Percentiles rank a stretch among this genome's conserved stretches.
phyloP scores from a whole-genome alignment of 2,888 invertebrate species.

The Syritta pipiens region DNA sequence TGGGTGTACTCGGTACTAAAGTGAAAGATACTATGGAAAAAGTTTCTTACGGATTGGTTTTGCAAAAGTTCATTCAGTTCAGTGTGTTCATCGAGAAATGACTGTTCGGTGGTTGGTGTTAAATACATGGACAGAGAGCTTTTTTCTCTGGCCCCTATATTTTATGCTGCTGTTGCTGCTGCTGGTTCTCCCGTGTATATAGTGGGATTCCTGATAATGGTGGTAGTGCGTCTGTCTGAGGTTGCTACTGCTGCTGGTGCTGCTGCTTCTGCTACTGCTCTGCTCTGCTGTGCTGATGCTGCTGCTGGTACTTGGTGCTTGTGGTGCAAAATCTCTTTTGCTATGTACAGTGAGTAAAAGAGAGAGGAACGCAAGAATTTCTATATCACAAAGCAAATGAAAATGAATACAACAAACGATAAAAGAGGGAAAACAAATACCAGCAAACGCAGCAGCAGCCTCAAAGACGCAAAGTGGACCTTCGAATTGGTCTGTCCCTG shows the following conservation, averaged over 20 bases:
- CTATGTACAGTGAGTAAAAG: neutral
- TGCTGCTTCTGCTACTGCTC: slow-evolving; percentile 6
- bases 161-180: slow-evolving; percentile 27
- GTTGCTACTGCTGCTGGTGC: neutral
- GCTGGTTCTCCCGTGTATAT: slow-evolving; percentile 51
- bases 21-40: slow-evolving; percentile 61
- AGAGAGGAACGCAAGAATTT: slow-evolving; percentile 8
- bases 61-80: slow-evolving; percentile 44
- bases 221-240: slow-evolving; percentile 44
- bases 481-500: slow-evolving; percentile 1
- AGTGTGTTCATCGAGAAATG: slow-evolving; percentile 29
- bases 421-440: slow-evolving; percentile 18
- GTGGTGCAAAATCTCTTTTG: slow-evolving; percentile 32
- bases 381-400: slow-evolving; percentile 4
- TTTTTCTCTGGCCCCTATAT: slow-evolving; percentile 38
- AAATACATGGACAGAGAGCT: slow-evolving; percentile 44
- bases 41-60: slow-evolving; percentile 43
- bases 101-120: slow-evolving; percentile 20
- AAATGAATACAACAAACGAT: slow-evolving; percentile 29
- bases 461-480: neutral
- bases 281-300: slow-evolving; percentile 3
- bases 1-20: slow-evolving; percentile 69
- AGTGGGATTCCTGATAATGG: slow-evolving; percentile 14
- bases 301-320: slow-evolving; percentile 26
- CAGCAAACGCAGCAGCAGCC: neutral